These are phyloP conservation scores for Pomatorhinus ruficollis DNA, from an alignment of 2,113 vertebrate species.

Conservation along the genomic window DNA sequence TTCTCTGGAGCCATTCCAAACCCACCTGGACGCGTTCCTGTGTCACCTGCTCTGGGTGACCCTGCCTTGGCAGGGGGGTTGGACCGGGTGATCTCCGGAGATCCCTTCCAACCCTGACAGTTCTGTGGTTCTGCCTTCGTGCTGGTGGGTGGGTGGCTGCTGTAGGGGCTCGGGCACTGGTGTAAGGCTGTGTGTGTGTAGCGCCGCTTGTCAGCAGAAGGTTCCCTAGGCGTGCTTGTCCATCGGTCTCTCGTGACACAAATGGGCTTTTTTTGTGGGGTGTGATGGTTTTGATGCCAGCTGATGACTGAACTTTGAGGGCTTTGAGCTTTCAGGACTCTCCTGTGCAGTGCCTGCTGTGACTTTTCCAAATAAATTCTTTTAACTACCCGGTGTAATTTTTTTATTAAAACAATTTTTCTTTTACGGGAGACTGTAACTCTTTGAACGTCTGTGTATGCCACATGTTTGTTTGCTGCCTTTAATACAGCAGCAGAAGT, in stretches of 20 bases:
- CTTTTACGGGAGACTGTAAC: neutral
- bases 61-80: neutral
- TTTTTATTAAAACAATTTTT: fast-evolving
- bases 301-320: neutral
- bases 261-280: neutral
- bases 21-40: neutral
- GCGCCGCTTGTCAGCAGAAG: neutral
- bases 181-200: fast-evolving
- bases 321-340: neutral
- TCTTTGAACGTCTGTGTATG: fast-evolving
- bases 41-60: neutral
- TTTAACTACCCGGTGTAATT: neutral
- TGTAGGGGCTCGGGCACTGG: fast-evolving
- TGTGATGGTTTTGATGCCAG: neutral
- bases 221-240: neutral
- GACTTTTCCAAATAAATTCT: neutral
- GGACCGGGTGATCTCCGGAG: neutral
- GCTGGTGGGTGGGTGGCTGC: neutral
- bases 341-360: neutral
- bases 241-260: neutral
- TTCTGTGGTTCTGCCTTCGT: neutral
- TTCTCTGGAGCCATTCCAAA: neutral
- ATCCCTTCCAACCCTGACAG: neutral
- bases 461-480: neutral
- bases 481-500: neutral